phyloP scores from a whole-genome alignment of 2,113 vertebrate genomes.

The Notiomystis cincta region DNA sequence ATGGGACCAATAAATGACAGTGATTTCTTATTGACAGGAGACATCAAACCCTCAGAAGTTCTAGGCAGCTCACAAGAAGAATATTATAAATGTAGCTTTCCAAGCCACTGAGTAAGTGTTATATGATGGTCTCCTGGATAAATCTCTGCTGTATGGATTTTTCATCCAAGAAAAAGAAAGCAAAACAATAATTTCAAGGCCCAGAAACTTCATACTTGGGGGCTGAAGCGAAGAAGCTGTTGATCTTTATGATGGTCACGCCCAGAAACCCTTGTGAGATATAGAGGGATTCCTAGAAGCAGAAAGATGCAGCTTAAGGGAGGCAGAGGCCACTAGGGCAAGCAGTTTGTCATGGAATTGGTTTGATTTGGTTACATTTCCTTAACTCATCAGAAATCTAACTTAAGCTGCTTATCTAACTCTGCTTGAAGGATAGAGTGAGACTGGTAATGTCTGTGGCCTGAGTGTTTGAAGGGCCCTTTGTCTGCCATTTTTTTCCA shows the following conservation, averaged over 20 bases:
- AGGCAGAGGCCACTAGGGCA: background rate
- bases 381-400: background rate
- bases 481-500: background rate
- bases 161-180: background rate
- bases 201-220: background rate
- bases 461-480: background rate
- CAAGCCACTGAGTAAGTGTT: background rate
- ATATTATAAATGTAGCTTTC: background rate
- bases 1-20: background rate
- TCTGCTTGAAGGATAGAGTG: background rate
- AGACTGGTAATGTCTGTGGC: background rate
- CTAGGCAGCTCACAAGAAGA: background rate
- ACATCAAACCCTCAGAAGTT: background rate
- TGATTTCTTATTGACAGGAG: background rate
- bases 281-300: background rate
- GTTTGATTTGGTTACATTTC: background rate
- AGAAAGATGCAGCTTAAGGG: background rate
- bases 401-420: background rate
- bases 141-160: background rate
- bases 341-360: background rate
- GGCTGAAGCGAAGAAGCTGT: background rate
- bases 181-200: background rate
- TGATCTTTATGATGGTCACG: background rate
- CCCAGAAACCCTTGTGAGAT: background rate
- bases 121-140: background rate